Conservation (phyloP, 2,113 vertebrate genomes). For the Phylloscopus whistleri region DNA sequence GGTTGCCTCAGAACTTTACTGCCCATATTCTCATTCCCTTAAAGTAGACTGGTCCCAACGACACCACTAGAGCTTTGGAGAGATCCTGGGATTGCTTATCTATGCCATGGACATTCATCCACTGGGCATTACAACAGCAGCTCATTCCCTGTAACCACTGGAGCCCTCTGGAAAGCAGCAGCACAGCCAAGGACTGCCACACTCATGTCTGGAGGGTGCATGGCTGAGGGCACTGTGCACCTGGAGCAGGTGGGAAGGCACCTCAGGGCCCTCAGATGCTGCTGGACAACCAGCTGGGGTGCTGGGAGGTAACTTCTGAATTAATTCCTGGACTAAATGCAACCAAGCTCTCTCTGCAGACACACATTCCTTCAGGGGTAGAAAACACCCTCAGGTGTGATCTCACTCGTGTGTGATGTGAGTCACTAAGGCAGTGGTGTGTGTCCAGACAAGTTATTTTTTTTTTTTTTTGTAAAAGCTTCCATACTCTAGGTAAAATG, state of each 20-base stretch:
- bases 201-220: rapidly evolving
- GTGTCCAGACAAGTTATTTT: rapidly evolving
- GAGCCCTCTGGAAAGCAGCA: background rate
- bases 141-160: background rate
- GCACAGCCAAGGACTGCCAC: background rate
- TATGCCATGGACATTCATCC: background rate
- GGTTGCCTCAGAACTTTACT: background rate
- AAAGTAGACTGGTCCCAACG: background rate
- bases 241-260: background rate
- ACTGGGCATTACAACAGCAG: rapidly evolving
- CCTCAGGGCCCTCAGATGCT: background rate
- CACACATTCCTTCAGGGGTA: background rate
- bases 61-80: background rate
- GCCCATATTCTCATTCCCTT: background rate
- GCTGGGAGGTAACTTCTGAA: background rate
- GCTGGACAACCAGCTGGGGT: background rate
- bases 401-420: background rate
- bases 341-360: background rate
- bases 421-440: background rate
- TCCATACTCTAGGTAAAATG: background rate
- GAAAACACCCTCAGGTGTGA: background rate
- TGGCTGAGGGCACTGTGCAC: rapidly evolving
- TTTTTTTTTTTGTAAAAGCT: background rate
- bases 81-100: background rate
- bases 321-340: background rate